These are phyloP conservation scores for Thinocorus orbignyianus DNA, from an alignment of 2,113 vertebrate genomes.

Conservation along the genomic window DNA sequence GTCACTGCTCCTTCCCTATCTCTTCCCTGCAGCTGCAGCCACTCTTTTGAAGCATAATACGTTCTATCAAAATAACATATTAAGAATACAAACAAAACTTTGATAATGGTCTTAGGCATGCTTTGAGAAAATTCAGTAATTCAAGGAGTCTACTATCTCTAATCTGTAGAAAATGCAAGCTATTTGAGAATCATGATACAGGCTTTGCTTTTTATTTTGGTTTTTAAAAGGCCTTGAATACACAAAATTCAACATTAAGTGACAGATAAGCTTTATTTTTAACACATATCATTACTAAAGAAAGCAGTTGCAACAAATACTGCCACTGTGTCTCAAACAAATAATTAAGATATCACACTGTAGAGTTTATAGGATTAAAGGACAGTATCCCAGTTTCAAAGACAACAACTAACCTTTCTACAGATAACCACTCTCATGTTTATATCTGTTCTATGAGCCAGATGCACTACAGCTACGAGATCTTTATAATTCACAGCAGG, in stretches of 20 bases:
- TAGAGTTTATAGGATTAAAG: background rate
- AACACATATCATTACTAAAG: background rate
- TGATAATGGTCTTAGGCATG: background rate
- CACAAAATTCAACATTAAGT: background rate
- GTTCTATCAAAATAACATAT: background rate
- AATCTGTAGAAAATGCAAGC: background rate
- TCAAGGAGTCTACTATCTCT: background rate
- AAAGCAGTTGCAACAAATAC: background rate
- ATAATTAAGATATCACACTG: background rate
- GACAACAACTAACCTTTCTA: slow-evolving; percentile 86
- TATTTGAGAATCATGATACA: background rate
- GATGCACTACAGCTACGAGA: slow-evolving; percentile 89
- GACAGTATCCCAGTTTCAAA: background rate
- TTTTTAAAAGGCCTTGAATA: background rate
- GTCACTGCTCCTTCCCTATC: background rate
- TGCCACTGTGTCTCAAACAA: background rate
- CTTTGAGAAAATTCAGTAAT: background rate
- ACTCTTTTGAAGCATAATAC: background rate
- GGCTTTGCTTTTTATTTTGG: background rate
- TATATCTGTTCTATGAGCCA: slow-evolving; percentile 85
- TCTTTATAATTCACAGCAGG: slow-evolving; percentile 91
- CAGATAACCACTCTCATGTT: slow-evolving; percentile 88
- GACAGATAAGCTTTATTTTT: background rate
- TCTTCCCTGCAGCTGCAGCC: background rate
- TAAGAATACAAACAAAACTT: background rate